These are phyloP conservation scores for Cromileptes altivelis DNA, from an alignment of 2,113 vertebrate genomes.

Conservation along the genomic window DNA sequence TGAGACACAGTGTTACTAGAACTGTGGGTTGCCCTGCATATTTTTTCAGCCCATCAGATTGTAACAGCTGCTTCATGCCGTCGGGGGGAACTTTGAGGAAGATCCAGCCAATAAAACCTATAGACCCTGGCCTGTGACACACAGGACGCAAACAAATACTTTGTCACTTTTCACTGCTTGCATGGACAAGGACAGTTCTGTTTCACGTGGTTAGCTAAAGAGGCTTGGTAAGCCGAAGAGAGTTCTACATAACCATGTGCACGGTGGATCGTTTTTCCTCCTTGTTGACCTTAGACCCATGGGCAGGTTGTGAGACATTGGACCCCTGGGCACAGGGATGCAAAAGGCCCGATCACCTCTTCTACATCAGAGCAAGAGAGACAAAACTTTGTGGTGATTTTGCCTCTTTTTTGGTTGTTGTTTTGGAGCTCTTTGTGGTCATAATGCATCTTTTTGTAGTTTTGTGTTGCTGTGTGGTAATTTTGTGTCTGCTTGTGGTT, in stretches of 20 bases:
- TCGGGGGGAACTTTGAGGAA: constrained; percentile 32
- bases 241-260: not conserved
- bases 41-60: constrained; percentile 13
- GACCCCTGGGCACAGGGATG: too few relatives aligned
- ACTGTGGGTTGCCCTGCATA: constrained; percentile 43
- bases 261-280: not conserved
- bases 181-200: not conserved
- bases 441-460: too few relatives aligned
- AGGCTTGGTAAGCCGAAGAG: not conserved
- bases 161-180: constrained; percentile 21
- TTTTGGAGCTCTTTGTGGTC: too few relatives aligned
- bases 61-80: constrained; percentile 61
- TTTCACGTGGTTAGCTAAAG: constrained; percentile 9
- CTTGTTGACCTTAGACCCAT: not conserved
- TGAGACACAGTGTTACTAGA: constrained; percentile 68
- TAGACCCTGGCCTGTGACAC: constrained; percentile 48
- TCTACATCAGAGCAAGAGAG: too few relatives aligned
- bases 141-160: constrained; percentile 19
- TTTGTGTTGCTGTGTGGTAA: too few relatives aligned
- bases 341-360: too few relatives aligned
- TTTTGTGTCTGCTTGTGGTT: too few relatives aligned
- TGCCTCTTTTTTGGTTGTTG: too few relatives aligned
- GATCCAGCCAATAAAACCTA: constrained; percentile 51
- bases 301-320: not conserved
- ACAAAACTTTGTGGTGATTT: too few relatives aligned